Evolutionary conservation across 1,140 invertebrate species (phyloP).

Genomic region (Caerostris extrusa): DNA sequence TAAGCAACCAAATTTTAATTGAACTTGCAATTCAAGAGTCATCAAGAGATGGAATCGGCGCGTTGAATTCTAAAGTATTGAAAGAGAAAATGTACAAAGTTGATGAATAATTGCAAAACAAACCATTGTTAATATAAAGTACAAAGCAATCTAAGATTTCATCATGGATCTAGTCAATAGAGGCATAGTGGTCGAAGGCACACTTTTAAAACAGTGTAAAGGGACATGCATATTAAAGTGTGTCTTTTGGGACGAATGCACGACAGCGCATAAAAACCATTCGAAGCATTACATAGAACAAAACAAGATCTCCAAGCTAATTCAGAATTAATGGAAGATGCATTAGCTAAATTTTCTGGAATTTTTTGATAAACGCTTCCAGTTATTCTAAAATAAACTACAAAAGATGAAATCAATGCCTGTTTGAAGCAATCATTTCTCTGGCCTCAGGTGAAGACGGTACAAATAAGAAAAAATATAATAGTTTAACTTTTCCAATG

Average conservation of each 20-base stretch:
- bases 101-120: too few species aligned
- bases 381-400: background rate
- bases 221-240: too few species aligned
- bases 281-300: background rate
- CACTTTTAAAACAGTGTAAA: too few species aligned
- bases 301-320: background rate
- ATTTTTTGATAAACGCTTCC: background rate
- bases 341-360: background rate
- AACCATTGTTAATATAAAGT: too few species aligned
- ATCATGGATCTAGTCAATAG: too few species aligned
- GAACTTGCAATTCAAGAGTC: too few species aligned
- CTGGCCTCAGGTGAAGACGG: background rate
- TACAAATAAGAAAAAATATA: conserved; percentile 11
- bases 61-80: too few species aligned
- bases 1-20: too few species aligned
- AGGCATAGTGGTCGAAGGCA: too few species aligned
- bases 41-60: too few species aligned
- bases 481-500: background rate
- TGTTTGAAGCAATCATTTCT: background rate
- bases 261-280: background rate
- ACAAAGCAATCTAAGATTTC: too few species aligned
- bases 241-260: background rate
- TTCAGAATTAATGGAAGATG: background rate
- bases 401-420: background rate
- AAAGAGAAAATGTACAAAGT: too few species aligned